Evolutionary conservation across 2,113 vertebrate genomes (phyloP).

Genomic region (Stigmatopora argus): DNA sequence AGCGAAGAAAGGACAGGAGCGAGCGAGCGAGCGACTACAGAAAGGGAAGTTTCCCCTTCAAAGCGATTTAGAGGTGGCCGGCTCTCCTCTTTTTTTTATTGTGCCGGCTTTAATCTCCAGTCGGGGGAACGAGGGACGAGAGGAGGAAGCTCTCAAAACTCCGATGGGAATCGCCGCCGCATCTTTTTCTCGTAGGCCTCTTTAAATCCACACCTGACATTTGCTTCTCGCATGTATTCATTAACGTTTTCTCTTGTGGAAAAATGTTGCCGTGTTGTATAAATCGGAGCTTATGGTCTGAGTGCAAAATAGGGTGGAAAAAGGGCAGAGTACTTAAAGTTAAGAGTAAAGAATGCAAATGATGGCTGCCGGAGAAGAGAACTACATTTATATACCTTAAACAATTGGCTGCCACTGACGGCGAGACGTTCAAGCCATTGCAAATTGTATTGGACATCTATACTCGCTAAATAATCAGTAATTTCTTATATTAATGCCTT

Average conservation of each 20-base stretch:
- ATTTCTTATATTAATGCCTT: no score
- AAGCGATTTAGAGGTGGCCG: conserved; percentile 67
- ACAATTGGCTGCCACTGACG: no score
- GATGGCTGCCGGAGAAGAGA: no score
- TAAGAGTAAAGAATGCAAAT: not conserved
- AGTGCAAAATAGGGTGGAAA: no score
- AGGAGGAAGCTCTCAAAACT: conserved; percentile 27
- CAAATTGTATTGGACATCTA: no score
- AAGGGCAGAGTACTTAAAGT: not conserved
- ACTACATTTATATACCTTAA: no score
- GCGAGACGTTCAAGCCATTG: no score
- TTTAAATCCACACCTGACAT: conserved; percentile 3
- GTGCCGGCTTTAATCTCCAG: conserved; percentile 53
- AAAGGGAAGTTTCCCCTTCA: conserved; percentile 70
- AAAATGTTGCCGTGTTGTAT: not conserved
- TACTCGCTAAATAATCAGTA: no score
- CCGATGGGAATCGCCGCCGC: conserved; percentile 47
- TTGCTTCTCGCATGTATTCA: not conserved
- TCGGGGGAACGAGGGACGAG: conserved; percentile 31
- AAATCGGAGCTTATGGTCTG: not conserved
- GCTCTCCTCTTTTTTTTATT: conserved; percentile 41
- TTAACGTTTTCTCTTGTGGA: not conserved
- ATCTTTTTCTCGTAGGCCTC: conserved; percentile 17
- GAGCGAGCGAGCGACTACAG: conserved; percentile 42
- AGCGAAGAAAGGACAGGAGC: conserved; percentile 48